Evolutionary conservation across 2,113 vertebrate genomes (phyloP), one percentile per base, ranked within the genome.

Genomic region (Phrynosoma platyrhinos): DNA sequence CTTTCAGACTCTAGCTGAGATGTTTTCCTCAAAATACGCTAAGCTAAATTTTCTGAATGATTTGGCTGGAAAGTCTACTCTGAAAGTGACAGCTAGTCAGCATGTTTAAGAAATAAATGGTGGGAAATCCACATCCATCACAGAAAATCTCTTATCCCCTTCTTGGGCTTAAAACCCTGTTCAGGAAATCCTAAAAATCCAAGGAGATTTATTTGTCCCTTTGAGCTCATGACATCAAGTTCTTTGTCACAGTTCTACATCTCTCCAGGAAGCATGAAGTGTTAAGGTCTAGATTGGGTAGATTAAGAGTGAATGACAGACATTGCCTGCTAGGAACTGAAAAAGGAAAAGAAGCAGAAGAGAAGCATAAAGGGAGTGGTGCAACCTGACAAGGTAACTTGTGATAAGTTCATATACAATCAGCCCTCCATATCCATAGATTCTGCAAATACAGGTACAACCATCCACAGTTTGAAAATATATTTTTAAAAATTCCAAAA

Each of bases 271-370:
- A 9, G 16, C 86, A 85, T 78, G 58, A 83, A 52, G 86, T 47
- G 47, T 47, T 6, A 47, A 6, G 55, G 2, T 13, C 0, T 0
- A 16, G 58, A 88, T 52, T 64, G 75, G 16, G 64, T 40, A 87
- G 64, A 87, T 84, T 82, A 53, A 83, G 52, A 86, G 2, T 68
- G 79, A 85, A 79, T 79, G 52, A 23, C 90, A 14, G 16, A 79
- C n/a, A 88, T 86, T 47, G 1, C 47, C 32, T 66, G n/a, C 36
- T 23, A 40, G 9, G 32, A 36, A 23, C 27, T 81, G n/a, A 14
- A 40, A 8, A 21, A 81, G 58, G 55, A 40, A 81, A 20, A 47
- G 47, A 47, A 47, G 5, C 47, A 47, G 47, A 47, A 47, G 47
- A 47, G 47, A 47, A 47, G 47, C 47, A 47, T 5, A 47, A 47